Conservation (phyloP, 2,113 vertebrate genomes). For the Piaya cayana region DNA sequence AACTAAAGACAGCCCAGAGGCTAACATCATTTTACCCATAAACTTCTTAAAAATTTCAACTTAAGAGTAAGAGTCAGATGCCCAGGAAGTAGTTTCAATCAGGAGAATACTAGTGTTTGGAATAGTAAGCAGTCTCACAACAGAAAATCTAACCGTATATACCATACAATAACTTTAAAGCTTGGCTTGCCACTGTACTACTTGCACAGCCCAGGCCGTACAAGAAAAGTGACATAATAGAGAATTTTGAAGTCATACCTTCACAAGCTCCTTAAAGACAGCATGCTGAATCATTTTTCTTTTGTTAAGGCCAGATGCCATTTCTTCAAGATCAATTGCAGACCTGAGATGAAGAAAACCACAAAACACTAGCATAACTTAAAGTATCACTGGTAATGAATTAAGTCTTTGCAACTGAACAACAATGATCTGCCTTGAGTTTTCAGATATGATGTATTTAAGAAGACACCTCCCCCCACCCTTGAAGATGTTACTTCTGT, state of each 20-base stretch:
- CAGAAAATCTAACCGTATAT: background rate
- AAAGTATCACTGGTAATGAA: background rate
- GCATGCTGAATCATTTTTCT: conserved; percentile 99
- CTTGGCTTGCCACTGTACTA: background rate
- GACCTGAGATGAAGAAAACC: conserved; percentile 76
- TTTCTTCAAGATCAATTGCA: conserved; percentile 98
- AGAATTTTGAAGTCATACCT: conserved; percentile 79
- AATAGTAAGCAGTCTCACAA: background rate
- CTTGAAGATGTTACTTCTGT: background rate
- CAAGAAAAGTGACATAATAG: background rate
- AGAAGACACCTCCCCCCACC: background rate
- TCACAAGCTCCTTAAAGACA: conserved; percentile 98
- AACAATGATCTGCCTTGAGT: background rate
- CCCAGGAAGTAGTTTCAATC: background rate
- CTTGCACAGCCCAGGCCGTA: background rate
- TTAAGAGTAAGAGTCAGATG: background rate
- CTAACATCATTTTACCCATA: background rate
- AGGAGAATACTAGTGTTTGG: background rate
- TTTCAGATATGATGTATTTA: background rate
- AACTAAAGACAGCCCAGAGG: background rate
- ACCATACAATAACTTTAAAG: background rate
- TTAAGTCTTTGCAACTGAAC: background rate
- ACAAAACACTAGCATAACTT: background rate
- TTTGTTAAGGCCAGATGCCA: conserved; percentile 99
- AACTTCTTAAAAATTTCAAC: background rate